These are phyloP conservation scores for Stegophylla sp. DNA, from an alignment of 2,888 invertebrate species.

Conservation along the genomic window DNA sequence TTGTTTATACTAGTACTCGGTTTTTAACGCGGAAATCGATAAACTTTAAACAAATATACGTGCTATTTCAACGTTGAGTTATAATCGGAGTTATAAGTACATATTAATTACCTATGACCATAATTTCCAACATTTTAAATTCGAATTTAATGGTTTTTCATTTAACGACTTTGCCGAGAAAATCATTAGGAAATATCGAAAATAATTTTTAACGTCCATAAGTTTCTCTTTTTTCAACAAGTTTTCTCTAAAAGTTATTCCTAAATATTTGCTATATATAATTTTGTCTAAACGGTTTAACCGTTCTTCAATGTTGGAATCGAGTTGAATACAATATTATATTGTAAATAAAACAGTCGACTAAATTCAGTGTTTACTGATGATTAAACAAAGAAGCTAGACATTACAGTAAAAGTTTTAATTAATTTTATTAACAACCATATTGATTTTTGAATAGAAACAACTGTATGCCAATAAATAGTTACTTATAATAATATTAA, in stretches of 20 bases:
- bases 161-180: conserved; percentile 5
- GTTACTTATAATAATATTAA: too few relatives aligned
- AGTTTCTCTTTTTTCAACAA: conserved; percentile 3
- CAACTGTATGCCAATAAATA: neutral
- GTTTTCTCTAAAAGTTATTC: too few relatives aligned
- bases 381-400: conserved; percentile 33
- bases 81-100: too few relatives aligned
- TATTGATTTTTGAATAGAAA: conserved; percentile 1
- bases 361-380: neutral
- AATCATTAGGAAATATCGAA: neutral
- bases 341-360: neutral
- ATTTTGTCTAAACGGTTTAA: too few relatives aligned
- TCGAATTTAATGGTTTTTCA: neutral
- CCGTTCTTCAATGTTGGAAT: neutral
- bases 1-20: too few relatives aligned
- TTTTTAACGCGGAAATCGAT: neutral
- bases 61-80: too few relatives aligned
- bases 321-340: neutral
- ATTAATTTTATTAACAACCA: conserved; percentile 6
- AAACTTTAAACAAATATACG: neutral
- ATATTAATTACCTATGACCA: neutral
- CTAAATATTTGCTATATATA: too few relatives aligned
- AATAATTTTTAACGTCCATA: conserved; percentile 4
- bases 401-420: conserved; percentile 33
- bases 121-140: neutral